Evolutionary conservation across 2,113 vertebrate genomes (phyloP).

Genomic region (Hassar affinis): DNA sequence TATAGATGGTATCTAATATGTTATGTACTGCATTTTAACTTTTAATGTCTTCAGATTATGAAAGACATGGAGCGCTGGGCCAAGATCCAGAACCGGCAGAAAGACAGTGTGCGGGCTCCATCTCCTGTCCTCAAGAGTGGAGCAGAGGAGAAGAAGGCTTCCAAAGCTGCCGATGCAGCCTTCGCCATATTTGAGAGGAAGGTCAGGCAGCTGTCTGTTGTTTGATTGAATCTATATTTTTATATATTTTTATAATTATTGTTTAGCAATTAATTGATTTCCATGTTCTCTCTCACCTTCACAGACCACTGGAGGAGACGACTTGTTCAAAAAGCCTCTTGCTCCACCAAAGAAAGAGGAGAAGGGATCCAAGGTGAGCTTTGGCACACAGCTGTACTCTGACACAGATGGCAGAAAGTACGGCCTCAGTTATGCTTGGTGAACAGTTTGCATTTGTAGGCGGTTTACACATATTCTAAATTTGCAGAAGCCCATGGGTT

Average conservation of each 20-base stretch:
- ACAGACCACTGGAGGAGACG: slow-evolving; percentile 75
- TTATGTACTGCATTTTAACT: neutral
- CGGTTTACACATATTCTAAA: neutral
- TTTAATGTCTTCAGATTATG: slow-evolving; percentile 69
- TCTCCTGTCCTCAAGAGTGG: slow-evolving; percentile 68
- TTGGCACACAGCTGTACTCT: neutral
- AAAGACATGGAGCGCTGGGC: slow-evolving; percentile 84
- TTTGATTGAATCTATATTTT: too few relatives aligned
- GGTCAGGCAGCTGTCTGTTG: slow-evolving; percentile 58
- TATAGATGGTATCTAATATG: too few relatives aligned
- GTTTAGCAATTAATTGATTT: too few relatives aligned
- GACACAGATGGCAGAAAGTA: neutral
- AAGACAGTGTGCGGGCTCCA: slow-evolving; percentile 69
- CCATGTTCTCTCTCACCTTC: neutral
- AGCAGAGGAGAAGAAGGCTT: slow-evolving; percentile 68
- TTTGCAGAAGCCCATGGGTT: slow-evolving; percentile 86
- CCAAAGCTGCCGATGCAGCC: slow-evolving; percentile 77
- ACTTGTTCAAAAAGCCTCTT: slow-evolving; percentile 94
- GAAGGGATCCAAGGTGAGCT: slow-evolving; percentile 74
- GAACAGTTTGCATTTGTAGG: neutral
- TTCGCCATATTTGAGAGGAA: slow-evolving; percentile 79
- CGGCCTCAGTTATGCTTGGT: slow-evolving; percentile 13
- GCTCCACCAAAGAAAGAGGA: slow-evolving; percentile 86
- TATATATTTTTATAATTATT: too few relatives aligned
- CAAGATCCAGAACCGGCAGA: slow-evolving; percentile 80